Conservation (phyloP, 2,113 vertebrate genomes). For the Collichthys lucidus region DNA sequence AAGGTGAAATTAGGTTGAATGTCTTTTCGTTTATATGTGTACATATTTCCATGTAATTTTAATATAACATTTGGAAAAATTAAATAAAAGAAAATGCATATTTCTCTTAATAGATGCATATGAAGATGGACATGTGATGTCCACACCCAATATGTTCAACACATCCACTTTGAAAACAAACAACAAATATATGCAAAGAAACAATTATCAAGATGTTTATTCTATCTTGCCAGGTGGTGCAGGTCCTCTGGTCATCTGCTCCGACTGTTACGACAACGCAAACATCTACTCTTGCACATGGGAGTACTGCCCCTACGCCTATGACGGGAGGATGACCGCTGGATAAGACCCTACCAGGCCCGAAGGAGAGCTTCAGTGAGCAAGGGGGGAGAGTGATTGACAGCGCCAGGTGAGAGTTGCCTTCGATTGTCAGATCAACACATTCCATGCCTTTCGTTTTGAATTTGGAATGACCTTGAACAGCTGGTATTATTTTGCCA, state of each 20-base stretch:
- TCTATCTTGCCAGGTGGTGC: conserved; percentile 65
- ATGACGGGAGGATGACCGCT: conserved; percentile 89
- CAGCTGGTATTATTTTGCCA: not conserved
- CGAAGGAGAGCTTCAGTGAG: conserved; percentile 64
- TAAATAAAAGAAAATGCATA: not conserved
- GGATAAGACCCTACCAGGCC: conserved; percentile 84
- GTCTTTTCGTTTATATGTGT: no score
- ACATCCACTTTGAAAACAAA: no score
- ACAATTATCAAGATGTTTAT: no score
- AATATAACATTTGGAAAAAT: not conserved
- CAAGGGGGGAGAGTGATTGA: no score
- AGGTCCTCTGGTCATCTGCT: conserved; percentile 91
- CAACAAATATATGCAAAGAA: not conserved
- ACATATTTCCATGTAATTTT: not conserved
- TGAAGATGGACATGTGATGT: not conserved
- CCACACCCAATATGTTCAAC: no score
- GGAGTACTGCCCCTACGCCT: conserved; percentile 94
- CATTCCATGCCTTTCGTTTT: conserved; percentile 64
- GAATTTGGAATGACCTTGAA: not conserved
- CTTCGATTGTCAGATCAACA: not conserved
- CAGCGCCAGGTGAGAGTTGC: no score
- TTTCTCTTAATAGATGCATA: no score
- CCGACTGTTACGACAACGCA: conserved; percentile 96
- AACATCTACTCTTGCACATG: conserved; percentile 94
- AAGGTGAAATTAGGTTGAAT: no score